Percentiles rank a stretch among this genome's conserved stretches.
These are phyloP conservation scores for Trichechus manatus DNA, from an alignment of 2,113 vertebrate genomes.

Conservation along the genomic window DNA sequence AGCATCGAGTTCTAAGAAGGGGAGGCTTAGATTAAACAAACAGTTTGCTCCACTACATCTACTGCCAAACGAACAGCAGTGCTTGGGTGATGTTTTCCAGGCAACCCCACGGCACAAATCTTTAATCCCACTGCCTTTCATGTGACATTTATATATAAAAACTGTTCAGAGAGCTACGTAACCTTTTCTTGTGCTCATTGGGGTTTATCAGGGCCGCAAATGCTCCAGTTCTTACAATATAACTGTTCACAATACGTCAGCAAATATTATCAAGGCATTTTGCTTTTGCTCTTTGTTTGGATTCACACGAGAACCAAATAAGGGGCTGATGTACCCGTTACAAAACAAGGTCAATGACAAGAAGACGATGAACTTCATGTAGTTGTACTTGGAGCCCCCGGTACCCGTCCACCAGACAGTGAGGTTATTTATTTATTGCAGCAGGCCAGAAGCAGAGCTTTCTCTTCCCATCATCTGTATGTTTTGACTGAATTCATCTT, in stretches of 20 bases:
- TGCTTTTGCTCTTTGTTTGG: conserved; percentile 83
- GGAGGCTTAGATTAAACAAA: conserved; percentile 84
- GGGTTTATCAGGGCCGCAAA: conserved; percentile 68
- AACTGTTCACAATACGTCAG: conserved; percentile 58
- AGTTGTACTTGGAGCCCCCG: neutral
- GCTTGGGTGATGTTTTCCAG: conserved; percentile 86
- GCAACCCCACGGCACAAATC: conserved; percentile 77
- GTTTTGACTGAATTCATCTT: conserved; percentile 49
- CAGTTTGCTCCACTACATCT: conserved; percentile 72
- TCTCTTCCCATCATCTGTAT: neutral
- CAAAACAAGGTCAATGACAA: conserved; percentile 80
- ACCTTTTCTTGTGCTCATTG: conserved; percentile 81
- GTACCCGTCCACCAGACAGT: no score
- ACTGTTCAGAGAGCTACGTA: conserved; percentile 86
- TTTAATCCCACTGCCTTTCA: conserved; percentile 85
- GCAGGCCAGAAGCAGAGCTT: neutral
- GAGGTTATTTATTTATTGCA: neutral
- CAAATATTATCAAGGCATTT: conserved; percentile 76
- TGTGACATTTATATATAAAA: conserved; percentile 86
- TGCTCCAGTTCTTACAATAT: conserved; percentile 63
- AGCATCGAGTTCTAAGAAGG: conserved; percentile 75
- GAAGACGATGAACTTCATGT: neutral
- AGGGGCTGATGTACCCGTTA: conserved; percentile 81
- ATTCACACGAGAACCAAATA: conserved; percentile 85
- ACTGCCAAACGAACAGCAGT: conserved; percentile 82